These are phyloP conservation scores for Drosophila nigrodunni DNA, from an alignment of 1,140 invertebrate genomes.

Conservation along the genomic window DNA sequence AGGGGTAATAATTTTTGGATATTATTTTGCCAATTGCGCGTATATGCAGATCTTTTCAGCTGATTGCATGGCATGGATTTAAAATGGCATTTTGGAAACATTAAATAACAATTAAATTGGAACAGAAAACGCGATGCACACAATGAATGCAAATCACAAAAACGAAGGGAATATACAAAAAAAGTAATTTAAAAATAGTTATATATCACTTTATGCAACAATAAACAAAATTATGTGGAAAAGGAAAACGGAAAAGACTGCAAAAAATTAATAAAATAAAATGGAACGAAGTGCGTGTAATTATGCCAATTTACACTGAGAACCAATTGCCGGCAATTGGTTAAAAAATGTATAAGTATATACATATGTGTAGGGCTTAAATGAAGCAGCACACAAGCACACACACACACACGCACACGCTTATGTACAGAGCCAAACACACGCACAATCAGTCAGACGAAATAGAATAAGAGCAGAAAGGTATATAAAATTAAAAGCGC, in stretches of 20 bases:
- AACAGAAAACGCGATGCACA: conserved; percentile 15
- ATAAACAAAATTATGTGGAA: conserved; percentile 14
- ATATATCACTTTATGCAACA: neutral
- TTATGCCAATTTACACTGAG: conserved; percentile 53
- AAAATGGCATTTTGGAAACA: conserved; percentile 9
- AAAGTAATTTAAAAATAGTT: neutral
- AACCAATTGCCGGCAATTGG: conserved; percentile 27
- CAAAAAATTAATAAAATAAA: conserved; percentile 4
- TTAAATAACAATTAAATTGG: conserved; percentile 27
- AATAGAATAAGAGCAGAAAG: conserved; percentile 9
- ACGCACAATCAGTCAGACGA: neutral
- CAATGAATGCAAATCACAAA: conserved; percentile 30
- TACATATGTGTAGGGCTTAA: conserved; percentile 28
- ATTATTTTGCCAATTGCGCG: neutral
- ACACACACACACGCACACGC: neutral
- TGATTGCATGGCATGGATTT: conserved; percentile 25
- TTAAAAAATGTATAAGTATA: conserved; percentile 1
- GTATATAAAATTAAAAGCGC: conserved; percentile 29
- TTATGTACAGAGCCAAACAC: neutral
- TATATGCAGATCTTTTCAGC: conserved; percentile 7
- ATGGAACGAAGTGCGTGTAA: conserved; percentile 32
- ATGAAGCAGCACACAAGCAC: conserved; percentile 25
- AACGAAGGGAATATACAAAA: neutral
- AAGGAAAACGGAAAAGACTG: neutral
- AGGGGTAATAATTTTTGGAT: neutral